Base-by-base conservation (phyloP, 2,113 vertebrate genomes). In the Forbesichthys papilliferus region DNA sequence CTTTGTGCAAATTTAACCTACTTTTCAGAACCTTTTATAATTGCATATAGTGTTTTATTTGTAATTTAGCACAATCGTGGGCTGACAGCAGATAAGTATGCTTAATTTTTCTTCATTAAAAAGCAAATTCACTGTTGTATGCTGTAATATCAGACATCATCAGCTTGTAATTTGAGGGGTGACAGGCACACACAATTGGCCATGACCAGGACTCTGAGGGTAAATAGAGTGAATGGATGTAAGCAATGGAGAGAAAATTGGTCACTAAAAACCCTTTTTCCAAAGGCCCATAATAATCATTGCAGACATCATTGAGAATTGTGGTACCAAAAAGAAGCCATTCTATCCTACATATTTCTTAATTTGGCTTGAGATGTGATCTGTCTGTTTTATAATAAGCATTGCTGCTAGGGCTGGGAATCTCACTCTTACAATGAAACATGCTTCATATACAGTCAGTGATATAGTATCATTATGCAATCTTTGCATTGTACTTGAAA, bases 321-420 rank as follows among this genome's bases (percentile, higher is more conserved):
- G 14, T 5, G 46, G 18, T 64, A 53, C 66, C 61, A 61, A 53
- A 27, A 56, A 66, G 65, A 73, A 61, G 36, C 65, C 42, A 48
- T 82, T 81, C 36, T 42, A 42, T 42, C 36, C 4, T 42, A 6
- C 4, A 6, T 42, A 1, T 42, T 59, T 77, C 20, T 47, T 77
- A 73, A 73, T 12, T 77, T 9, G 18, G 57, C 59, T 79, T 61
- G 74, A 82, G 84, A 82, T 84, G 77, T 80, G 75, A 82, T 61
- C 59, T 14, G 5, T 42, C 36, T 42, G 27, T 42, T 42, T 42
- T 42, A 42, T 42, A 42, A 42, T 7, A 42, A 42, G 36, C 36
- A 42, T 42, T 42, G 1, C 36, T 42, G 36, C 7, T 42, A 5
- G 4, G 7, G 36, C 36, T 42, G 7, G 36, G 36, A 42, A 42